Base-by-base conservation (phyloP, 1,140 invertebrate genomes). In the Antheraea pernyi region DNA sequence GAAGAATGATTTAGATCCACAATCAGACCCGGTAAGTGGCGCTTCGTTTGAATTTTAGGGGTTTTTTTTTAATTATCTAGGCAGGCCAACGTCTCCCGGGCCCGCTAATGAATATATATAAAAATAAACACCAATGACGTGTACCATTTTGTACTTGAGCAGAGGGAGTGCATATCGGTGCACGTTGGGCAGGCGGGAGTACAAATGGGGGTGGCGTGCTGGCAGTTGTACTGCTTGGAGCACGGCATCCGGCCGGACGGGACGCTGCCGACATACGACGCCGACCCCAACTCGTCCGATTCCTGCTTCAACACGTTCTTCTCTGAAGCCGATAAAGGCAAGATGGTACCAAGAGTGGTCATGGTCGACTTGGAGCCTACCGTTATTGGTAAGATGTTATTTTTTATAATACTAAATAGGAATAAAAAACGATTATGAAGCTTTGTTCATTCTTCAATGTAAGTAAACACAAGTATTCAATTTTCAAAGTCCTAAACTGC, bases 101-200 rank as follows among this genome's bases (percentile, higher is more conserved):
- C 22, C 22, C 22, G 22, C 22, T 4, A 2, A 4, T 30, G 4
- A 30, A 30, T 3, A 60, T 60, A 5, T 60, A n/a, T 19, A 18
- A 22, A 10, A 22, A 18, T 22, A 22, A 10, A 60, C n/a, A 60
- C 13, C 10, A 18, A n/a, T 18, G 22, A 22, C 19, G 13, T 18
- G 22, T 60, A 58, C 59, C 59, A 42, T 67, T 70, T 78, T 77
- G 48, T 72, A 78, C 69, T 70, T 72, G 77, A 82, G 72, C 85
- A 92, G 91, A 88, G 89, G 83, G 97, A 97, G 92, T 96, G 96
- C 88, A 96, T 97, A 71, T 96, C 95, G 69, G 93, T 97, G 74
- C 96, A 97, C 89, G 94, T 97, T 71, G 97, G 97, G 10, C 97
- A 98, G 92, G 97, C 97, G 22, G 97, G 97, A 62, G 96, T 97